Evolutionary conservation across 2,797 vertebrate genomes (phyloP), one percentile per base, ranked within the genome.

Genomic region (Pampus argenteus): DNA sequence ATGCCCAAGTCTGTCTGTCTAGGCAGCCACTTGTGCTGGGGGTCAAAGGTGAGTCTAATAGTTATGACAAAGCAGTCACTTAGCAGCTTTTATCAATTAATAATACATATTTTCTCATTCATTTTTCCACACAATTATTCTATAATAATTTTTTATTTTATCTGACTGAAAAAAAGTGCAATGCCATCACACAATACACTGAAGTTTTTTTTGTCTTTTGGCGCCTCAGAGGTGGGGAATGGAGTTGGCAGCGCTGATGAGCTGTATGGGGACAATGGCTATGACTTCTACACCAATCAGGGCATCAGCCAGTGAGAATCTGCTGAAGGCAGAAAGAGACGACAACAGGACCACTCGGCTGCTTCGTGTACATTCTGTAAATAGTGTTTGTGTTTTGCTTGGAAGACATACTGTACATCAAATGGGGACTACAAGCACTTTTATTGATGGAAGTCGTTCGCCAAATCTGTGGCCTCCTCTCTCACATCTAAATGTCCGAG

Each of bases 161-260:
- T 17, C 6, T 29, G 2, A 48, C 5, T 18, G n/a, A 48, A 36
- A 36, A 31, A 36, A 36, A 10, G 10, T 34, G 34, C 34, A 36
- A 36, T n/a, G 9, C n/a, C 22, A 44, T 38, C 20, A 1, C 5
- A 1, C 45, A 6, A 20, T 1, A 6, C 20, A 25, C 56, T 82
- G 57, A 76, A 25, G 68, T 2, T 26, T 31, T 66, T 51, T 15
- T 6, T 9, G 0, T 85, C 31, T 28, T 88, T 48, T 91, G 86
- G 59, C 6, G 55, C 86, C 93, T 66, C 81, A 98, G 98, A 99
- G 93, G 96, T 98, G 87, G 95, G 96, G 75, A 96, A 93, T 0
- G 96, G 96, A 0, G 90, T 95, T 68, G 94, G 94, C 86, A 75
- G 90, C 59, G 92, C 93, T 0, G 97, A 99, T 0, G 97, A 97